A percentile compares a stretch with the other conserved stretches of the same genome.
Conservation (phyloP, 1,140 invertebrate genomes). For the Tetragonula clypearis region DNA sequence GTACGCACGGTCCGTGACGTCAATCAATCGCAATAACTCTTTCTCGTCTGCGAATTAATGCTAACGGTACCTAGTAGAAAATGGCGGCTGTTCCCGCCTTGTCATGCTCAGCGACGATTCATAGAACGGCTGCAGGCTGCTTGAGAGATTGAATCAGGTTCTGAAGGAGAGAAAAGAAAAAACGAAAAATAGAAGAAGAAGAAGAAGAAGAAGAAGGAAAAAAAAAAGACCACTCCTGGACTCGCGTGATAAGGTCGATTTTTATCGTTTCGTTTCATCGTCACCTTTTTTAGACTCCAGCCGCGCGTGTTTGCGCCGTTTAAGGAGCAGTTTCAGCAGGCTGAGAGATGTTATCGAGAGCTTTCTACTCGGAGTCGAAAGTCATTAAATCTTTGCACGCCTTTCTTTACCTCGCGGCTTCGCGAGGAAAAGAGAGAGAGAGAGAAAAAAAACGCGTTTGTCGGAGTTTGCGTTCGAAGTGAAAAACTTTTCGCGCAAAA, state of each 20-base stretch:
- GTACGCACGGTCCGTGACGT: slow-evolving; percentile 1
- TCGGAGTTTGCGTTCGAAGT: too few relatives aligned
- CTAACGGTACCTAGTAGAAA: not conserved
- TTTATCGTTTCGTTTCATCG: slow-evolving; percentile 14
- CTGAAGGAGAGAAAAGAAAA: not conserved
- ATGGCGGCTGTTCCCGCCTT: not conserved
- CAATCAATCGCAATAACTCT: not conserved
- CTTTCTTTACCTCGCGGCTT: not conserved
- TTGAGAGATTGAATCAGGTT: slow-evolving; percentile 15
- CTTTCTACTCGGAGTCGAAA: slow-evolving; percentile 27
- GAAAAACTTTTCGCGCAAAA: too few relatives aligned
- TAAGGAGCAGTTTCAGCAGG: slow-evolving; percentile 1
- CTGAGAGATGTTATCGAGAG: slow-evolving; percentile 24
- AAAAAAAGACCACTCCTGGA: not conserved
- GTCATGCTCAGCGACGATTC: slow-evolving; percentile 11
- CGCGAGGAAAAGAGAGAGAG: too few relatives aligned
- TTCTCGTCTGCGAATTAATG: not conserved
- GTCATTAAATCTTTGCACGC: slow-evolving; percentile 18
- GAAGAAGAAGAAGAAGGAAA: too few relatives aligned
- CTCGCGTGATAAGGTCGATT: slow-evolving; percentile 16
- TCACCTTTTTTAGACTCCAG: slow-evolving; percentile 23
- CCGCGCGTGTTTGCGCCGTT: slow-evolving; percentile 37
- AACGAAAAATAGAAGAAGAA: not conserved
- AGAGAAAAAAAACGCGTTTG: too few relatives aligned
- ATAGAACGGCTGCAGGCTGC: slow-evolving; percentile 11